phyloP scores from a whole-genome alignment of 2,888 invertebrate species.

The Gisinianus flammeolus region DNA sequence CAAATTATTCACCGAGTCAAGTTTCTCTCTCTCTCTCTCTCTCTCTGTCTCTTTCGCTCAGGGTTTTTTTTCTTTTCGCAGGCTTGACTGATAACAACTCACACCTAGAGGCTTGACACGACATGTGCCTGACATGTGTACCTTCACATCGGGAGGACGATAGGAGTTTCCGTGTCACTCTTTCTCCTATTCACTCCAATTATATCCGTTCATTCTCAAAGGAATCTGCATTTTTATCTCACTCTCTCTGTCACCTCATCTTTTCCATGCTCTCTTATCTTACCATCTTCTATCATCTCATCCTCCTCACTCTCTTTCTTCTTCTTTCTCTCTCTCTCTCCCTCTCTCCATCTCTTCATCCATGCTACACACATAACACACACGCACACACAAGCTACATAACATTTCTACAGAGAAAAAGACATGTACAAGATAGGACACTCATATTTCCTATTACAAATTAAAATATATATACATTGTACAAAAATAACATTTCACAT shows the following conservation, averaged over 20 bases:
- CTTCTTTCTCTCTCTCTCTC: not conserved
- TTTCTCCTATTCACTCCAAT: conserved; percentile 33
- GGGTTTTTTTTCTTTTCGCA: not conserved
- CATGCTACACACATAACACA: not conserved
- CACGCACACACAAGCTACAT: conserved; percentile 1
- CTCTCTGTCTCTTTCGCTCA: not conserved
- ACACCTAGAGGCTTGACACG: conserved; percentile 44
- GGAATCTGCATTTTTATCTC: conserved; percentile 38
- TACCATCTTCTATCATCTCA: conserved; percentile 32
- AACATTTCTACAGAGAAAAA: conserved; percentile 6
- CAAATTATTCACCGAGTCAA: conserved; percentile 38
- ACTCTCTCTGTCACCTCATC: conserved; percentile 41
- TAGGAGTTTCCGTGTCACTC: conserved; percentile 7
- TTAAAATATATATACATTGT: no score
- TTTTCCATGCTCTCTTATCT: conserved; percentile 20
- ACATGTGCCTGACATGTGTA: conserved; percentile 56
- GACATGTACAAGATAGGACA: not conserved
- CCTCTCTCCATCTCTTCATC: not conserved
- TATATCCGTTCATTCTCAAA: conserved; percentile 17
- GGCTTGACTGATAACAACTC: conserved; percentile 38
- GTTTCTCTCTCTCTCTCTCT: not conserved
- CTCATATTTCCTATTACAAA: not conserved
- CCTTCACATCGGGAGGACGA: conserved; percentile 34
- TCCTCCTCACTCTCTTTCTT: conserved; percentile 4
- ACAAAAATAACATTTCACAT: no score